Evolutionary conservation across 2,797 vertebrate species (phyloP), one percentile per base, ranked within the genome.

Genomic region (Rhincodon typus): DNA sequence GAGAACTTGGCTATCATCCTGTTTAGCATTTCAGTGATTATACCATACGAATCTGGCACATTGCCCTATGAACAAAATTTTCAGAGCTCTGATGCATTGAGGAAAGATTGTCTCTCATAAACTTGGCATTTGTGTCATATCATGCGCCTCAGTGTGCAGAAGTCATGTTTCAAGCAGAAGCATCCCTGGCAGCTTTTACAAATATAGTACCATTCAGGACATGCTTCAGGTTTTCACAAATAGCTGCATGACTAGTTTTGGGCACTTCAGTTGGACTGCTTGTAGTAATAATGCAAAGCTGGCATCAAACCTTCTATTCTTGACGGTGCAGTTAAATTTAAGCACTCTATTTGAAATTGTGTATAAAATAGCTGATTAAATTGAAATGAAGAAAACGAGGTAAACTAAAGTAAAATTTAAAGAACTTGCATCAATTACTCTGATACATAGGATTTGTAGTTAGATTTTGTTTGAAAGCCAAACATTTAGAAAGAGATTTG

Each of bases 391-490:
- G 72, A 77, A 77, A 10, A 34, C 57, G 13, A 62, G 57, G 57
- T n/a, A 77, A 77, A n/a, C n/a, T 66, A 30, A 66, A 91, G 53
- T n/a, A n/a, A 91, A 53, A 77, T 77, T 77, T 19, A 34, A 66
- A 53, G 21, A 72, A 27, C 67, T 25, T 94, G 46, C 17, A 74
- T 50, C 34, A 50, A 95, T 77, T 34, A 95, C 30, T 30, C 34
- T 7, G 27, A 53, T 95, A n/a, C 17, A 17, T 17, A 38, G 74
- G 34, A 95, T 77, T 57, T 77, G 46, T 67, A 30, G 6, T 94
- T 74, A 23, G 62, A 93, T 95, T 95, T 94, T 95, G 27, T 57
- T 72, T 72, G 42, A 57, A 74, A 95, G 38, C n/a, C 25, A 94
- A 70, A 50, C 4, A 50, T 72, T 94, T 72, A 50, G 62, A 38